Evolutionary conservation across 2,797 vertebrate species (phyloP), one percentile per base, ranked within the genome.

Genomic region (Lithobates sylvaticus): DNA sequence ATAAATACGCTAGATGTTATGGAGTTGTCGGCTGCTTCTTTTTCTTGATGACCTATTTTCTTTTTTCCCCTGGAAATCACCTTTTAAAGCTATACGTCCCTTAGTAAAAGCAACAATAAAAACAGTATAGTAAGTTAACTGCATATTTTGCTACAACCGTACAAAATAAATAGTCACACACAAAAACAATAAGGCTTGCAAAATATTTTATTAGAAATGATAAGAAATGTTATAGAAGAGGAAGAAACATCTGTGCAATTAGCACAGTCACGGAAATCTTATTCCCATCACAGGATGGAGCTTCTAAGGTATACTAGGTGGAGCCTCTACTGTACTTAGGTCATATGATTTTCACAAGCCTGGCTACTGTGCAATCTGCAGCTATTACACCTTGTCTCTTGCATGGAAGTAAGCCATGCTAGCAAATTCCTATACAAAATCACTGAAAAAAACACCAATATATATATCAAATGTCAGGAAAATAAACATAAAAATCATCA

Each of bases 201-300:
- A 80, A 80, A 80, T 67, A 27, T 85, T 85, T 85, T 80, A 85
- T 85, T 85, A 85, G 77, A 85, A 85, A 85, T 85, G 15, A 85
- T 85, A 85, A 50, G 77, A 85, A 85, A 80, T 34, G 77, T 85
- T 85, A 85, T 61, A 61, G 54, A 61, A 61, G 50, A 84, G 78
- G 69, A 61, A 84, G 58, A 79, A 79, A 73, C 32, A 27, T 39
- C 7, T 67, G 34, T 73, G 69, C 39, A 73, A 21, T 47, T 68
- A 26, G 27, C 54, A 78, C 50, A 78, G 34, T 32, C 36, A 39
- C 18, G 9, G 64, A 64, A 64, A 74, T 67, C 15, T 74, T 71
- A 68, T 27, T 32, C 26, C 71, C 36, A 84, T 65, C 10, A 61
- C 54, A 61, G 54, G 10, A 6, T 61, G 54, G 54, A 61, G 54